Conservation (phyloP, 2,797 vertebrate genomes). For the Natrix natrix region DNA sequence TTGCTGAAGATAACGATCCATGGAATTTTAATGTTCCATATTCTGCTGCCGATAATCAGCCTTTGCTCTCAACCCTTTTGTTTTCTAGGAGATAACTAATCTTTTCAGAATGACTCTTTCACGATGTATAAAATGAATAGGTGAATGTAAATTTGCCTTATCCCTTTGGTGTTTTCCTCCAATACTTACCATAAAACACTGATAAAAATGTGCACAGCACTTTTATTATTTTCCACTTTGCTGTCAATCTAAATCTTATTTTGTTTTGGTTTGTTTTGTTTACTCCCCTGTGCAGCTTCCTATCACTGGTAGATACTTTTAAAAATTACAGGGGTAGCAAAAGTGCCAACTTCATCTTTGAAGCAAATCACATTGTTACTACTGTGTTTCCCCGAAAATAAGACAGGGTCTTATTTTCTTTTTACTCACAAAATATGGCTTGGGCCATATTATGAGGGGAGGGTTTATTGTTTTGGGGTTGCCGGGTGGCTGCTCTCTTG, state of each 20-base stretch:
- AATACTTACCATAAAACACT: constrained; percentile 7
- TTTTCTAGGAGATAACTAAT: constrained; percentile 37
- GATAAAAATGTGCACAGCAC: constrained; percentile 4
- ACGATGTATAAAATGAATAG: background rate
- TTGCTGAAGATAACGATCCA: background rate
- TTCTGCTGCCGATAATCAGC: constrained; percentile 33
- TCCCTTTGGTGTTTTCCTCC: background rate
- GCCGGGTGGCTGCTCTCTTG: too few species aligned
- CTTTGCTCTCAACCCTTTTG: constrained; percentile 25
- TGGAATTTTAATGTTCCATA: background rate
- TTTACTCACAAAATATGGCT: too few species aligned
- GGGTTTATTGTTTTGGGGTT: too few species aligned
- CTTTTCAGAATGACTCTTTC: background rate
- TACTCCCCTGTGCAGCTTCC: background rate
- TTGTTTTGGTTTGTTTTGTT: background rate
- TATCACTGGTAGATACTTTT: background rate
- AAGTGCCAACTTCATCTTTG: background rate
- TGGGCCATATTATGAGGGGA: too few species aligned
- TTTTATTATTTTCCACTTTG: constrained; percentile 21
- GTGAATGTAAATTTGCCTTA: background rate
- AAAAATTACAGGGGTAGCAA: background rate
- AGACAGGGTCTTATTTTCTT: too few species aligned
- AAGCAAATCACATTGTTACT: background rate
- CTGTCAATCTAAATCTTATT: constrained; percentile 6
- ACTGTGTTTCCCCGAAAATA: too few species aligned